These are phyloP conservation scores for Tachysurus vachellii DNA, from an alignment of 2,113 vertebrate genomes.

Conservation along the genomic window DNA sequence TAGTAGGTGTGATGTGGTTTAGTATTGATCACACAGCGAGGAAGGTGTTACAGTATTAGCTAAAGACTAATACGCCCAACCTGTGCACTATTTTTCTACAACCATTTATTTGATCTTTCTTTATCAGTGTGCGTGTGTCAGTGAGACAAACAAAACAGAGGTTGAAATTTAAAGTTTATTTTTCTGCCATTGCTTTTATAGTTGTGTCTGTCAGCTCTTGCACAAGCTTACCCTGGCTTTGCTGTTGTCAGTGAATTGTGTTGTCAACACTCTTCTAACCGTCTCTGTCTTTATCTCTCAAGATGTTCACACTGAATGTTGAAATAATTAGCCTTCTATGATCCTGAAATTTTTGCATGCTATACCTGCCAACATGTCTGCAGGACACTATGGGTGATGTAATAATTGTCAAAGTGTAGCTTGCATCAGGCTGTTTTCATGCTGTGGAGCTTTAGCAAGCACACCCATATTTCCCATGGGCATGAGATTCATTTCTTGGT, in stretches of 20 bases:
- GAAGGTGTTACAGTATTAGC: background rate
- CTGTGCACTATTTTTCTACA: background rate
- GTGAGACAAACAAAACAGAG: background rate
- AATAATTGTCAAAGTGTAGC: background rate
- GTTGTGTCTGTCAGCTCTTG: background rate
- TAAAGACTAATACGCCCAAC: background rate
- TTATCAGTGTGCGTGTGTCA: background rate
- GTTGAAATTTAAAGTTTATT: background rate
- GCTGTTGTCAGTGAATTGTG: too few species aligned
- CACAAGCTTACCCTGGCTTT: background rate
- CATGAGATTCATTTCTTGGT: too few species aligned
- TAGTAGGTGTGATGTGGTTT: background rate
- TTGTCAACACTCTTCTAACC: background rate
- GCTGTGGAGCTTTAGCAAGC: background rate
- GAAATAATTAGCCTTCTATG: background rate
- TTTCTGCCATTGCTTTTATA: background rate
- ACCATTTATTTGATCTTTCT: background rate
- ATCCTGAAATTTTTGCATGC: background rate
- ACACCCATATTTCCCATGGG: background rate
- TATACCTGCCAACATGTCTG: background rate
- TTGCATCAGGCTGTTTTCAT: background rate
- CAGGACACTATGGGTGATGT: background rate
- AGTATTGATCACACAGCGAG: background rate
- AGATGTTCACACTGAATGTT: background rate
- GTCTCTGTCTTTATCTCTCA: background rate